These are phyloP conservation scores for Catagonus wagneri DNA, from an alignment of 2,113 vertebrate species.

Conservation along the genomic window DNA sequence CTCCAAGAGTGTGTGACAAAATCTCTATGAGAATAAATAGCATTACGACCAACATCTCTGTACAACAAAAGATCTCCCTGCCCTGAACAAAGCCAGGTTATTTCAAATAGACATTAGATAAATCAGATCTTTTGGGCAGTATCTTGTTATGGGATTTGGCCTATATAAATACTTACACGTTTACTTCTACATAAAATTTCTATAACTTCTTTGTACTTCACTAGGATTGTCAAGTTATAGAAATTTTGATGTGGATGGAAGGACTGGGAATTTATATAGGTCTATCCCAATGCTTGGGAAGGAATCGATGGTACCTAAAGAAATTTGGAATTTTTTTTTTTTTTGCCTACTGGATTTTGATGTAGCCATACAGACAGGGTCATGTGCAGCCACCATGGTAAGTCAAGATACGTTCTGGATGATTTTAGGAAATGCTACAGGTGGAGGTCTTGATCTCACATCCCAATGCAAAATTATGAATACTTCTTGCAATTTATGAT, in stretches of 20 bases:
- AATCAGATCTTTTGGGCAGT: not conserved
- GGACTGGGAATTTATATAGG: not conserved
- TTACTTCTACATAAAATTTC: slow-evolving; percentile 73
- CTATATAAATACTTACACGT: slow-evolving; percentile 39
- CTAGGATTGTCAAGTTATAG: slow-evolving; percentile 50
- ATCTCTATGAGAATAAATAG: not conserved
- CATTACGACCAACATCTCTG: not conserved
- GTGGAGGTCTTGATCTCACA: not conserved
- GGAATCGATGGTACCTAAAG: not conserved
- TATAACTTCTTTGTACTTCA: slow-evolving; percentile 42
- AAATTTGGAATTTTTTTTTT: slow-evolving; percentile 56
- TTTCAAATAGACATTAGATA: slow-evolving; percentile 22
- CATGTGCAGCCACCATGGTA: not conserved
- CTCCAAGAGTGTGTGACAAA: slow-evolving; percentile 61
- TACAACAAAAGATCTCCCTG: not conserved
- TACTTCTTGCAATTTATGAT: not conserved
- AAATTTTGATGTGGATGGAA: slow-evolving; percentile 71
- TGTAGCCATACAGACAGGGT: not conserved
- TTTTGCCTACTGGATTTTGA: slow-evolving; percentile 27
- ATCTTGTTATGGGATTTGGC: slow-evolving; percentile 21
- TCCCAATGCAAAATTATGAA: not conserved
- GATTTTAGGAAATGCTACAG: not conserved
- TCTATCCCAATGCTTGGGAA: not conserved
- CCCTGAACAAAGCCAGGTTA: not conserved
- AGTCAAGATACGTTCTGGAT: not conserved